Base-by-base conservation (phyloP, 1,140 invertebrate genomes). In the Streblospio benedicti region DNA sequence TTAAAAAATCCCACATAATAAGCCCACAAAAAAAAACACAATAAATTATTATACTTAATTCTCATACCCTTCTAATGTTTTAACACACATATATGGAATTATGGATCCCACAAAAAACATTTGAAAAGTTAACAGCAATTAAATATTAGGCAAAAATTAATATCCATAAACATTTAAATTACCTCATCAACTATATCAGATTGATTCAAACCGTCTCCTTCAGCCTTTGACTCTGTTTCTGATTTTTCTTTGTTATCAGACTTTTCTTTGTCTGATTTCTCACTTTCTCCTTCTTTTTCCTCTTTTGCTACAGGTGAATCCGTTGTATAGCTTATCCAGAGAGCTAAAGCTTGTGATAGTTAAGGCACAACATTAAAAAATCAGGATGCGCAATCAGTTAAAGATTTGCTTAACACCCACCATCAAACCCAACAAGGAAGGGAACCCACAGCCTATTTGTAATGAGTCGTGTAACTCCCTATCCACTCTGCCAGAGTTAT, bases 311-410 rank as follows among this genome's bases (percentile, higher is more conserved):
- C 35, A 67, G 57, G 63, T 43, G 18, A 23, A 16, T 60, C 23
- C 9, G 30, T 28, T n/a, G 27, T 32, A 3, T 28, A 55, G 18
- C 69, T 50, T 28, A 61, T 57, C 60, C 60, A 71, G 33, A 70
- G 55, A 23, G 68, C 70, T 31, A 70, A 47, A 44, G 68, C 70
- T 58, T 71, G 45, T 1, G 16, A 57, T 28, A n/a, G 32, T 44
- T 47, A 27, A 60, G 44, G 51, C 6, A 20, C 35, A 54, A 55
- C 16, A 18, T 31, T 20, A 56, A n/a, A 18, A 52, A 52, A 25
- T 12, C 25, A 27, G 50, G 1, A 5, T 2, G 45, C 28, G 18
- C 20, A 35, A n/a, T 35, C 12, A 33, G 25, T 41, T 55, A 9
- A 14, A 33, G 6, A 16, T 2, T 50, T 57, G 28, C 20, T n/a